Conservation (phyloP, 2,113 vertebrate genomes). For the Chlamydotis undulata region DNA sequence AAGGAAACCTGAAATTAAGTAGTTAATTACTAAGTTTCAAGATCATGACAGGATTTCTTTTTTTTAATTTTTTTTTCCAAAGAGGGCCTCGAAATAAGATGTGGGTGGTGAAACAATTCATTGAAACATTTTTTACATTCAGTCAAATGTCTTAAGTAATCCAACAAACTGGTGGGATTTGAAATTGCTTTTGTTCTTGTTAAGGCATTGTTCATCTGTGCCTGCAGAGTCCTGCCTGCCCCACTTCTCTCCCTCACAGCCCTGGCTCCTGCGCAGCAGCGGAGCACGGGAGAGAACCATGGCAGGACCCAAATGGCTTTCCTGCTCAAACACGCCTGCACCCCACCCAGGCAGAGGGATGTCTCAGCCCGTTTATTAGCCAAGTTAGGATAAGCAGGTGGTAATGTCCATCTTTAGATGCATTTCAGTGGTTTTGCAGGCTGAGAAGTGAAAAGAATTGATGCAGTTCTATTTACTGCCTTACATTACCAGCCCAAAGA, state of each 20-base stretch:
- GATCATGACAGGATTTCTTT: neutral
- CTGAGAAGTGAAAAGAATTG: neutral
- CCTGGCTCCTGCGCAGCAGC: neutral
- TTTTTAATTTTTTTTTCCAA: neutral
- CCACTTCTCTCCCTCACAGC: neutral
- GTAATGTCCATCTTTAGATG: neutral
- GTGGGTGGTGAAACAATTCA: neutral
- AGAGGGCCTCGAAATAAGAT: neutral
- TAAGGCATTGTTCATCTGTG: constrained; percentile 35
- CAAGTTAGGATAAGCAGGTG: neutral
- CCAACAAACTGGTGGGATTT: constrained; percentile 31
- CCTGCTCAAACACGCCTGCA: constrained; percentile 18
- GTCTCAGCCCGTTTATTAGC: neutral
- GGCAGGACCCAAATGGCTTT: neutral
- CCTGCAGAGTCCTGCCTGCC: constrained; percentile 42
- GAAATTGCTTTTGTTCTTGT: constrained; percentile 49
- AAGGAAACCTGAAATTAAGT: neutral
- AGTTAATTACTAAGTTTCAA: neutral
- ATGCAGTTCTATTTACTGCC: neutral
- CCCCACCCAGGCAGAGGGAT: neutral
- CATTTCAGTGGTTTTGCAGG: neutral
- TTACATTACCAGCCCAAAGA: neutral
- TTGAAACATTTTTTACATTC: constrained; percentile 45
- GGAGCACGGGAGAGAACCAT: neutral
- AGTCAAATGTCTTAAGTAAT: constrained; percentile 39